Conservation (phyloP, 1,140 invertebrate genomes). For the Zeugodacus cucurbitae region DNA sequence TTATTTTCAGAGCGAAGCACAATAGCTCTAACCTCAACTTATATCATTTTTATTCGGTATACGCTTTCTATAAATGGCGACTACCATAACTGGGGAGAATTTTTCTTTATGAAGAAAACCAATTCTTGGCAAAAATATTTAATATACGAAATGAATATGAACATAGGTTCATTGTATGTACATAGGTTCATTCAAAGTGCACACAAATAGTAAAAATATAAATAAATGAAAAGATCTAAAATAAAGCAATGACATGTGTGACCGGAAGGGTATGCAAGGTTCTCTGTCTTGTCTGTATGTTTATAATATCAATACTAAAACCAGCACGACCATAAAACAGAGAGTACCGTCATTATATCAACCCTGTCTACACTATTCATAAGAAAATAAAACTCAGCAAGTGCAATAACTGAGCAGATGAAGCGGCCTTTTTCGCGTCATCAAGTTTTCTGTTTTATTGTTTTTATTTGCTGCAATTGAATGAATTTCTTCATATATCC, state of each 20-base stretch:
- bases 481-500: neutral
- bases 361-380: neutral
- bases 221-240: too few relatives aligned
- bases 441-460: neutral
- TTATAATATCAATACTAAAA: neutral
- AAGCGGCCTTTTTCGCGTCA: neutral
- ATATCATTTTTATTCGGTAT: too few relatives aligned
- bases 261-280: neutral
- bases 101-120: too few relatives aligned
- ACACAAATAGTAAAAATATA: too few relatives aligned
- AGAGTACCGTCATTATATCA: neutral
- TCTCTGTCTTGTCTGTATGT: neutral
- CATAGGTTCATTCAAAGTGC: too few relatives aligned
- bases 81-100: too few relatives aligned
- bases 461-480: slow-evolving; percentile 21
- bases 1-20: too few relatives aligned
- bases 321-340: neutral
- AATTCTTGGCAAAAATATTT: too few relatives aligned
- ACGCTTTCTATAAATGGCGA: too few relatives aligned
- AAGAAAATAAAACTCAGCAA: neutral
- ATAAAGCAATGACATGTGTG: neutral
- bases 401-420: neutral
- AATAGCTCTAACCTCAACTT: too few relatives aligned
- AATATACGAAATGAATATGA: too few relatives aligned
- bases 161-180: too few relatives aligned